Base-by-base conservation (phyloP, 2,113 vertebrate genomes). In the Nematolebias whitei region DNA sequence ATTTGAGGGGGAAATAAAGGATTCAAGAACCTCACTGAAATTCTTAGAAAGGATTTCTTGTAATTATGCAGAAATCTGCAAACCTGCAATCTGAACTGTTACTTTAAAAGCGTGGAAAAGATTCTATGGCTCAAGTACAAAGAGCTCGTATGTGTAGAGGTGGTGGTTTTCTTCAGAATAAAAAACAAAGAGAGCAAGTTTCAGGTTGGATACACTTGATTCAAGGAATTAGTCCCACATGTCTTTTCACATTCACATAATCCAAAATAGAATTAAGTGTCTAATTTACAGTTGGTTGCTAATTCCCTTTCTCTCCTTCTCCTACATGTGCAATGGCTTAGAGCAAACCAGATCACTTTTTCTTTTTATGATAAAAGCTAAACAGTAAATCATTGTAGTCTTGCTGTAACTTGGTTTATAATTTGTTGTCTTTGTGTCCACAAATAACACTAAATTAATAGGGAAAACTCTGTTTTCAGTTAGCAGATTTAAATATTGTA, bases 261-360 rank as follows among this genome's bases (percentile, higher is more conserved):
- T 44, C 49, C 52, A 47, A 66, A 62, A 44, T 51, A 22, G 60
- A 61, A 64, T 14, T 14, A 39, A 63, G 40, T 66, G 44, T 18
- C 63, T 78, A 44, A 60, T 19, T 76, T 32, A 54, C 41, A 63
- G 45, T 39, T 57, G 24, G 26, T 68, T 68, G 56, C 18, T 40
- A 12, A 20, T 52, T 60, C 56, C 16, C 23, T 13, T 57, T n/a
- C 13, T 22, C 47, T 65, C 16, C 23, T 13, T 57, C 16, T 13
- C 26, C 47, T 65, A 13, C 16, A 56, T 14, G 62, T 29, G 12
- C 40, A 39, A n/a, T 8, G 6, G 53, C 22, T 10, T 19, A 6
- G 4, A 29, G 26, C 12, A 45, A 44, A 18, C 49, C 9, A 48
- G 51, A 2, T 12, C 18, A 22, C 16, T 32, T 48, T 41, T 48